Evolutionary conservation across 2,888 invertebrate genomes (phyloP), one percentile per base, ranked within the genome.

Genomic region (Stenichneumon culpator): DNA sequence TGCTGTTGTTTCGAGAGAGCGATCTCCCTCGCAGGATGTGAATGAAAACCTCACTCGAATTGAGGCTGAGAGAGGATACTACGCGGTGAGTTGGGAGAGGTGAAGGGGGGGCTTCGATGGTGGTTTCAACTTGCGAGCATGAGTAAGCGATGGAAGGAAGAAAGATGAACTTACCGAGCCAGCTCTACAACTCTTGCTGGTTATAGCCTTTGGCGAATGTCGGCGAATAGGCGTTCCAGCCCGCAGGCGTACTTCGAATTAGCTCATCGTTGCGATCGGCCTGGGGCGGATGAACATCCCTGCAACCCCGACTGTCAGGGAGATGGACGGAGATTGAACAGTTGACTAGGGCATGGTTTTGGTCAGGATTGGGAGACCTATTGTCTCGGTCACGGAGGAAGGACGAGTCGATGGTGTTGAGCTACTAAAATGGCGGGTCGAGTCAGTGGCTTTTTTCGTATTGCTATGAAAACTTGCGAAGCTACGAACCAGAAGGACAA

Each of bases 261-360:
- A 91, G 89, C 89, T 88, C 86, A 87, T 78, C 77, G 85, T 72
- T 84, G 86, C 90, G 87, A 89, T 90, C 88, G 87, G 79, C 80
- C 9, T 50, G 82, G 89, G 88, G 90, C 90, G 91, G 91, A 91
- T 90, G 92, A 90, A 90, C 50, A 36, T 47, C 87, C 83, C 75
- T 36, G 82, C 83, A 73, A 84, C 68, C 82, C 65, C 65, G 47
- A 83, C 63, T 44, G 69, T 79, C 73, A 16, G 36, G 22, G 16
- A 39, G 44, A 68, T 52, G 3, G 63, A 50, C 65, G 19, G 73
- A 79, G 25, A 60, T 77, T 39, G 73, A 16, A 50, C 69, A 44
- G 70, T 52, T 32, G 54, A 52, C 22, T 57, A 69, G 67, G 60
- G 28, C 28, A n/a, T 16, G 44, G 44, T 47, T 47, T 47, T 16